These are phyloP conservation scores for Lutjanus argentimaculatus DNA, from an alignment of 2,797 vertebrate species.

Conservation along the genomic window DNA sequence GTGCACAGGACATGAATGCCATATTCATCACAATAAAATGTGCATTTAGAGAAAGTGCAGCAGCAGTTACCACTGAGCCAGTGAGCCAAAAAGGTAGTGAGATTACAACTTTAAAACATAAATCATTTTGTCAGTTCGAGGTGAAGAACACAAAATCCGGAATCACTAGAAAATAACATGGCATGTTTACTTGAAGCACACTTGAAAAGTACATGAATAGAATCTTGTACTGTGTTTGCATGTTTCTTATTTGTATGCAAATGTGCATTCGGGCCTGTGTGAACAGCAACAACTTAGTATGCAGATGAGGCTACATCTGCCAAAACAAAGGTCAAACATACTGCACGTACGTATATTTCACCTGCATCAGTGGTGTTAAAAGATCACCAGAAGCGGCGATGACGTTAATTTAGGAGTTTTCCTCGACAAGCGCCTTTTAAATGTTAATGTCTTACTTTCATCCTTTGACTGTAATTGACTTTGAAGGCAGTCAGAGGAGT, in stretches of 20 bases:
- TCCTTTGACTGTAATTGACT: slow-evolving; percentile 42
- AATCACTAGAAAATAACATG: slow-evolving; percentile 4
- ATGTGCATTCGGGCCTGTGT: slow-evolving; percentile 4
- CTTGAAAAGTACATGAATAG: not conserved
- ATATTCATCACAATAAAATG: not conserved
- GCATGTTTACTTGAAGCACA: slow-evolving; percentile 1
- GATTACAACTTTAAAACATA: not conserved
- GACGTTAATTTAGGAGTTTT: not conserved
- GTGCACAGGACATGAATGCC: not conserved
- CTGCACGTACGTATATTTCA: not conserved
- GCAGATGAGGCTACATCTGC: slow-evolving; percentile 22
- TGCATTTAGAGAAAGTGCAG: not conserved
- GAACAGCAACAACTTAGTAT: slow-evolving; percentile 5
- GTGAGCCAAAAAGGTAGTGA: not conserved
- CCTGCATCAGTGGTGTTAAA: slow-evolving; percentile 1
- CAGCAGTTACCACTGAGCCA: slow-evolving; percentile 8
- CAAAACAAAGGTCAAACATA: slow-evolving; percentile 24
- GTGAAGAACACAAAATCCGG: not conserved
- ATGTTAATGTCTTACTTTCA: slow-evolving; percentile 30
- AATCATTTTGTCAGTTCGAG: not conserved
- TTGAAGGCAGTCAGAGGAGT: slow-evolving; percentile 44
- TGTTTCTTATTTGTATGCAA: slow-evolving; percentile 49
- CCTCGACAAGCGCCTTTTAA: slow-evolving; percentile 22
- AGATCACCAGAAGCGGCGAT: slow-evolving; percentile 7
- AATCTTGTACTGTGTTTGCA: slow-evolving; percentile 30